phyloP scores from a whole-genome alignment of 2,888 invertebrate genomes.

The Vesta saturnalis region DNA sequence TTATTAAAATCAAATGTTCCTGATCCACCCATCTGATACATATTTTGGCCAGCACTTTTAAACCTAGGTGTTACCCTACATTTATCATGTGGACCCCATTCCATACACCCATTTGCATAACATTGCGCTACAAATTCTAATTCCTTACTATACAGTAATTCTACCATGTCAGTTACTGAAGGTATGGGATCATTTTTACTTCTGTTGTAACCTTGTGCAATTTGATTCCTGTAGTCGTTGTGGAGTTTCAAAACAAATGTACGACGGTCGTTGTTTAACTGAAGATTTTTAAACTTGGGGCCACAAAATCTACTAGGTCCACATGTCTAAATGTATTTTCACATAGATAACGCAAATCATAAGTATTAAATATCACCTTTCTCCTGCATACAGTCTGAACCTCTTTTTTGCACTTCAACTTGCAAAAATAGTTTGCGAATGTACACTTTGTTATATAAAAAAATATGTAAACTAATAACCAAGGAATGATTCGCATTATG shows the following conservation, averaged over 20 bases:
- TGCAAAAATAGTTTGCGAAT: slow-evolving; percentile 13
- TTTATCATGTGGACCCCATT: neutral
- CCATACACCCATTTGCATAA: neutral
- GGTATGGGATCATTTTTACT: neutral
- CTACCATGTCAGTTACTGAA: slow-evolving; percentile 8
- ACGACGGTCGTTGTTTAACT: neutral
- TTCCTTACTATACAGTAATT: slow-evolving; percentile 9
- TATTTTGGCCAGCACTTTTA: slow-evolving; percentile 4
- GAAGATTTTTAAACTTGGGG: neutral
- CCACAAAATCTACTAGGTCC: neutral
- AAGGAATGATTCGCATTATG: too few relatives aligned
- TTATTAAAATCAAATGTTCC: neutral
- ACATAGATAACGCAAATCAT: neutral
- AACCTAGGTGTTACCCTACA: neutral
- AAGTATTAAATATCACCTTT: neutral
- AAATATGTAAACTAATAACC: too few relatives aligned
- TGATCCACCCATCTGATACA: neutral
- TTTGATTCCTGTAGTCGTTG: neutral
- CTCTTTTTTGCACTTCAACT: neutral
- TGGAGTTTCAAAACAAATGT: neutral
- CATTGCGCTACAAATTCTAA: slow-evolving; percentile 20
- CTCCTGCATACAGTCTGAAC: slow-evolving; percentile 7
- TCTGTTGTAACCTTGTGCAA: slow-evolving; percentile 6
- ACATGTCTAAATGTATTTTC: slow-evolving; percentile 6
- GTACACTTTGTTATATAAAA: too few relatives aligned